Evolutionary conservation across 2,113 vertebrate genomes (phyloP).

Genomic region (Hyla sarda): DNA sequence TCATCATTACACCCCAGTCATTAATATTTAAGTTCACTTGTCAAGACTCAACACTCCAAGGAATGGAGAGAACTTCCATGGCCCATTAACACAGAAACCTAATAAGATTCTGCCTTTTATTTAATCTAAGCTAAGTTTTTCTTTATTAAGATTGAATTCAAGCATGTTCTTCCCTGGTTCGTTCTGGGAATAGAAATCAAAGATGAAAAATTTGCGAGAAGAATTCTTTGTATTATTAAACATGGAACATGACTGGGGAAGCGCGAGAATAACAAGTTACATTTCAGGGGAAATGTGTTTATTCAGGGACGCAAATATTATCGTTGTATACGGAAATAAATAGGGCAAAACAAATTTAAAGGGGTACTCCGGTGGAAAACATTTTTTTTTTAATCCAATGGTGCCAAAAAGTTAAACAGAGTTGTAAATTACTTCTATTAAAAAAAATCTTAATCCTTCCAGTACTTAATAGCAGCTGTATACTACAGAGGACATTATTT

Average conservation of each 20-base stretch:
- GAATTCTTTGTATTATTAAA: conserved; percentile 22
- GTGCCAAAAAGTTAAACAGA: too few relatives aligned
- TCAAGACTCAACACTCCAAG: conserved; percentile 45
- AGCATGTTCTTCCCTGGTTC: neutral
- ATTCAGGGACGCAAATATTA: neutral
- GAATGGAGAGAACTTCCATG: conserved; percentile 33
- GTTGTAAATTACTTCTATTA: too few relatives aligned
- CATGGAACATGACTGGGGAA: neutral
- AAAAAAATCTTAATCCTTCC: too few relatives aligned
- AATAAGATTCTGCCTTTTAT: conserved; percentile 33
- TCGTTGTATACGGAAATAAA: neutral
- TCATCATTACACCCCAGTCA: conserved; percentile 47
- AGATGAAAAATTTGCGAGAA: neutral
- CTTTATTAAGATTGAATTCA: conserved; percentile 26
- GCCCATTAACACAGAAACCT: conserved; percentile 46
- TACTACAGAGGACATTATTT: too few relatives aligned
- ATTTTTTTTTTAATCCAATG: too few relatives aligned
- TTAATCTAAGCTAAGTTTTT: conserved; percentile 30
- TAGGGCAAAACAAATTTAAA: neutral
- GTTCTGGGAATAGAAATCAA: conserved; percentile 15
- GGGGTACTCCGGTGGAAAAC: too few relatives aligned
- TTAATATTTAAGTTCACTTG: conserved; percentile 52
- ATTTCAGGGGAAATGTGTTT: neutral
- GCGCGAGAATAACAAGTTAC: neutral
- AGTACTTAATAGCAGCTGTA: too few relatives aligned